Conservation (phyloP, 2,797 vertebrate species). For the Halcyon chelicuti region DNA sequence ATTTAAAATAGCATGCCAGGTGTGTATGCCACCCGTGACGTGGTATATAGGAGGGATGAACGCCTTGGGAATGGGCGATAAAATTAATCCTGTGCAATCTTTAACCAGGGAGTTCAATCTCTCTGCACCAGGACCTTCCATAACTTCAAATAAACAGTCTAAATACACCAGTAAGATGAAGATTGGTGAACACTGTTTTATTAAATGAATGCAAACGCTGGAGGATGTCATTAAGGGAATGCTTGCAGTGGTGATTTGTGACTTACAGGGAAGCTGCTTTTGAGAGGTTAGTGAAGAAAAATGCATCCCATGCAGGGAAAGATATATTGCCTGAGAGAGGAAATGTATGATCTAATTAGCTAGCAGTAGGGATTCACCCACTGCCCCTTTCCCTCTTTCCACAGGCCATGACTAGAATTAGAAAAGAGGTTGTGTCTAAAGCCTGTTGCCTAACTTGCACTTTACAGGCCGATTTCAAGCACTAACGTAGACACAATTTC, state of each 20-base stretch:
- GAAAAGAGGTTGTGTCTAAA: neutral
- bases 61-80: neutral
- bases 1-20: constrained; percentile 11
- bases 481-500: neutral
- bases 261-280: constrained; percentile 47
- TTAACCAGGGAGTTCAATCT: neutral
- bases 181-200: constrained; percentile 21
- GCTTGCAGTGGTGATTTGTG: constrained; percentile 51
- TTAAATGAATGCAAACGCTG: constrained; percentile 49
- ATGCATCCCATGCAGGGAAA: constrained; percentile 43
- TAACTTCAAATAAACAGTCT: constrained; percentile 38
- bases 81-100: neutral
- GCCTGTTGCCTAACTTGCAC: neutral
- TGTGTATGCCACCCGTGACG: neutral
- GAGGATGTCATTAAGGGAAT: constrained; percentile 56
- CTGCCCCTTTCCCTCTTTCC: constrained; percentile 33
- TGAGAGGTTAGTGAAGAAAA: constrained; percentile 61
- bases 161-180: constrained; percentile 3
- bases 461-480: neutral
- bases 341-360: constrained; percentile 58
- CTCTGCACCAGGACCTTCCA: neutral
- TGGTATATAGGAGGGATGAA: neutral
- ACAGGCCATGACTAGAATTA: neutral
- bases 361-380: constrained; percentile 54
- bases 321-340: constrained; percentile 52